A percentile compares a stretch with the other conserved stretches of the same genome.
Evolutionary conservation across 2,797 vertebrate genomes (phyloP).

Genomic region (Monodelphis domestica): DNA sequence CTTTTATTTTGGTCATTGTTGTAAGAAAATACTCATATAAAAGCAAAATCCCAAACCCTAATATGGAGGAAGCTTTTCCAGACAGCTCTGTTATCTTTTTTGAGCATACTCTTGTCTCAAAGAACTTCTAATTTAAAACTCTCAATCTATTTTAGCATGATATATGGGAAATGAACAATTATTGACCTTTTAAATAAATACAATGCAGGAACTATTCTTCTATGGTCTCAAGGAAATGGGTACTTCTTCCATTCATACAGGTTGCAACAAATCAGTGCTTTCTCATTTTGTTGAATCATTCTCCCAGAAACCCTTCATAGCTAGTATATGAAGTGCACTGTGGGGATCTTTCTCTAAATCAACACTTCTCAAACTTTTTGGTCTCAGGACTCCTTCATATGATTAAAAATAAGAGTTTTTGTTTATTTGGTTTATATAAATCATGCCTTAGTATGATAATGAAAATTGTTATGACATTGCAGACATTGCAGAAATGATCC

Average conservation of each 20-base stretch:
- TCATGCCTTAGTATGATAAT: too few species aligned
- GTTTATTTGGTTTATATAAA: background rate
- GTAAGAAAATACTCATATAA: too few species aligned
- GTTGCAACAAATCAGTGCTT: background rate
- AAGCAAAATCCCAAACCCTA: too few species aligned
- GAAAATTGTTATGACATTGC: too few species aligned
- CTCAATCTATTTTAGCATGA: background rate
- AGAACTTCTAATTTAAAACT: background rate
- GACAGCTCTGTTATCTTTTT: background rate
- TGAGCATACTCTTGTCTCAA: background rate
- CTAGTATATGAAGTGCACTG: background rate
- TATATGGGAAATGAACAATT: background rate
- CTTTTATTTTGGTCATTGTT: too few species aligned
- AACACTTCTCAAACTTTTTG: background rate
- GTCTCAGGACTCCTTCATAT: background rate
- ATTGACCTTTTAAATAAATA: conserved; percentile 11
- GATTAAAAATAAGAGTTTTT: background rate
- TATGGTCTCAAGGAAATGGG: background rate
- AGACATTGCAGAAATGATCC: too few species aligned
- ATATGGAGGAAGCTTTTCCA: background rate
- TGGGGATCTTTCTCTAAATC: background rate
- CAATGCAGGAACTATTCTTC: background rate
- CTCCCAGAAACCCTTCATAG: background rate
- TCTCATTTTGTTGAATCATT: background rate
- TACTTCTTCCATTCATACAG: background rate